Evolutionary conservation across 92 coral and sea anemone genomes (phyloP), one percentile per base, ranked within the genome.

Genomic region (Bergia sp.): DNA sequence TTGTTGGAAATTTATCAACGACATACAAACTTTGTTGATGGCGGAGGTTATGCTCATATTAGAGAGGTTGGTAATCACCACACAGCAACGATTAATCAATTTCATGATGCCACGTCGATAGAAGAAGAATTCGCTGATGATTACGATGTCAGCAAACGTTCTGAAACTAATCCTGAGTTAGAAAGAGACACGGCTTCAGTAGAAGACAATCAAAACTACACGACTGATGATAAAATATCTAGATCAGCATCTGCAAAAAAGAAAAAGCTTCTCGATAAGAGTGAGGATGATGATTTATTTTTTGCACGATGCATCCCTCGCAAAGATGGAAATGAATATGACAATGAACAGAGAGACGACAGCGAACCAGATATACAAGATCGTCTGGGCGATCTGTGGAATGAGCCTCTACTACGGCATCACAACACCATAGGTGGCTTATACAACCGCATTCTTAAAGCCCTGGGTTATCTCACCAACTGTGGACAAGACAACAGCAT

Each of bases 401-500:
- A 84, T 20, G 78, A 45, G 20, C 79, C 79, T 5, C 47, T 89
- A 44, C 86, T 81, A 4, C 72, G 73, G 55, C 91, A 89, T 23
- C 89, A 94, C 80, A 90, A 87, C 89, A 94, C 96, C 1, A 94
- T 94, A n/a, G 96, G 94, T 0, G 87, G 92, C n/a, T 85, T 94
- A 69, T 94, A 94, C 93, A 85, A 73, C 50, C 92, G 85, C 85
- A 90, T 94, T 39, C 86, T 92, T 5, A 88, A 92, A 61, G 86
- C 89, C 12, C 84, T 94, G 6, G 88, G 88, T 66, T 83, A 92
- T 57, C 88, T 92, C 3, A 92, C 95, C 4, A 76, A 88, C 53
- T 92, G 95, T 64, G 95, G 95, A 55, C 73, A 50, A 7, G 20
- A 92, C 86, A 90, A 92, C 91, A 88, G 93, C n/a, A 92, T 92